A percentile compares a stretch with the other conserved stretches of the same genome.
Conservation (phyloP, 1,140 invertebrate genomes). For the Aphelinus certus region DNA sequence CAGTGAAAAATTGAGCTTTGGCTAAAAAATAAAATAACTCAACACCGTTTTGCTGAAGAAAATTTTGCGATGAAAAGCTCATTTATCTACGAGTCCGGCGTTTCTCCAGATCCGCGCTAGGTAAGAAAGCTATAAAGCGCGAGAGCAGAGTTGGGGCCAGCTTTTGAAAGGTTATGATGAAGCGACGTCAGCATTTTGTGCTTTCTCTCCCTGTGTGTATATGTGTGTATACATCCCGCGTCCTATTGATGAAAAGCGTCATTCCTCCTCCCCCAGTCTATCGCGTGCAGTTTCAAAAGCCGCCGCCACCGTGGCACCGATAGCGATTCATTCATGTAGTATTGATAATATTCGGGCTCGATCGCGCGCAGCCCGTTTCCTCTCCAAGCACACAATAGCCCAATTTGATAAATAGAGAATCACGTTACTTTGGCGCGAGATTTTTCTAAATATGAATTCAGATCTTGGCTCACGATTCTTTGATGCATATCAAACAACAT, state of each 20-base stretch:
- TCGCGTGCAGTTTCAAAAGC: slow-evolving; percentile 22
- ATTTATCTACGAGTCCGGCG: too few species aligned
- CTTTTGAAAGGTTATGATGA: slow-evolving; percentile 39
- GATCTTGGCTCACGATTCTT: too few species aligned
- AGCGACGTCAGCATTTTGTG: slow-evolving; percentile 35
- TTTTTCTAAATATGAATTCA: too few species aligned
- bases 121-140: too few species aligned
- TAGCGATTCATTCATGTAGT: slow-evolving; percentile 39
- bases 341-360: slow-evolving; percentile 35
- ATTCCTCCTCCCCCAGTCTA: neutral
- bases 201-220: neutral
- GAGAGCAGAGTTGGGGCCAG: neutral
- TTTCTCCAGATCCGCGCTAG: too few species aligned
- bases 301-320: slow-evolving; percentile 4
- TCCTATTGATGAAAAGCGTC: slow-evolving; percentile 34
- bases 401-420: too few species aligned
- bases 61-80: too few species aligned
- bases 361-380: slow-evolving; percentile 12
- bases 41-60: too few species aligned
- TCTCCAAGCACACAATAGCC: slow-evolving; percentile 4
- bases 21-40: too few species aligned
- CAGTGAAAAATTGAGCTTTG: too few species aligned
- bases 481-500: too few species aligned
- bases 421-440: too few species aligned
- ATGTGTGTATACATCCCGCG: neutral